Evolutionary conservation across 2,888 invertebrate species (phyloP), one percentile per base, ranked within the genome.

Genomic region (Cyclophora punctaria): DNA sequence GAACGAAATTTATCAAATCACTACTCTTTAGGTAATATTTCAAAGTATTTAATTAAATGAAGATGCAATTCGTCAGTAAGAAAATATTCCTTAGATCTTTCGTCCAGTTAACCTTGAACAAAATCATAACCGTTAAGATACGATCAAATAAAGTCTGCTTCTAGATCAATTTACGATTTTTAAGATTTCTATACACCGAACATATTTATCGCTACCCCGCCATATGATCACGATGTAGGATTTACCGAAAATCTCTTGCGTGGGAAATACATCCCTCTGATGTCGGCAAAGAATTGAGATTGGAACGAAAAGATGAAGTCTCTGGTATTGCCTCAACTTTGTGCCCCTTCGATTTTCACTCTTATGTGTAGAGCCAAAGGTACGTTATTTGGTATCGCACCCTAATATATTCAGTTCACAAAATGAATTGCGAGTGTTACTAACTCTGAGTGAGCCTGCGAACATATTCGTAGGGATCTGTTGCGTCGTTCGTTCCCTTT

Each of bases 351-450:
- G 69, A 85, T 73, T 78, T 70, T 79, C 69, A 66, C 58, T 72
- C 74, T 75, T 85, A 78, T 72, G 56, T 55, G 49, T 49, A 60
- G 56, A 57, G 59, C 44, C 56, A 71, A 78, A 76, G 74, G 84
- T 79, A 62, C 71, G 71, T 73, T 83, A 75, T 83, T 67, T 73
- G 65, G 71, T 78, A 78, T 67, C 60, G 57, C 48, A 49, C 56
- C 58, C 64, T 86, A 88, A 88, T 87, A 78, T 88, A 88, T 88
- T 88, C 88, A 82, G 84, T 86, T 84, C 83, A 75, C 84, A 86
- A 87, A 87, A 88, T 88, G 87, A 88, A 88, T 88, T 87, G 86
- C 81, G 83, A 83, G 81, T 84, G 86, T 87, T 87, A 86, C 83
- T 86, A 87, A 86, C 85, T 88, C 80, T 64, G 81, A 84, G 83